Base-by-base conservation (phyloP, 2,888 invertebrate genomes). In the Scaptomyza reducta region DNA sequence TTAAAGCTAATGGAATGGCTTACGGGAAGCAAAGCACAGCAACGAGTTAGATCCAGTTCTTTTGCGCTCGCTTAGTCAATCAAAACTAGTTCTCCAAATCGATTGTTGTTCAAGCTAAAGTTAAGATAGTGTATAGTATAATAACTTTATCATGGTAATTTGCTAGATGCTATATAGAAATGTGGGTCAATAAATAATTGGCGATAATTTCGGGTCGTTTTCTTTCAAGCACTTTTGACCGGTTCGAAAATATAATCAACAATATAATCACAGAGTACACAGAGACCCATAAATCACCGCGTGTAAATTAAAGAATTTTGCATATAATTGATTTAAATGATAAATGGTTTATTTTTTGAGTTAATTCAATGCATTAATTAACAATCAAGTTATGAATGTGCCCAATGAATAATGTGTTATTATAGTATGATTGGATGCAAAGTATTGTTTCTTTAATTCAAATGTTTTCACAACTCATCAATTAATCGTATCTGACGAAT, bases 1-100 rank as follows among this genome's bases (percentile, higher is more conserved):
- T 79, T 79, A 79, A 69, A 22, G 66, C 66, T 79, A 54, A 68
- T 71, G 79, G 60, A 79, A 86, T 83, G 50, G 54, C 77, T 86
- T 86, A 53, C 41, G 63, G 45, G 58, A 68, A 64, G 14, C 33
- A 14, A 41, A 25, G 13, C 9, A 29, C 5, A 2, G 31, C 31
- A 31, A 31, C 9, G 10, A 6, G 6, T n/a, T n/a, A 68, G 41
- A 55, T 72, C 72, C 74, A 73, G 74, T 67, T 50, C 25, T 38
- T 38, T 38, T n/a, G 18, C 10, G 16, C 13, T 75, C 10, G 35
- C 18, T 46, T 22, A 62, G 61, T 35, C 33, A 62, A 62, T 62
- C 40, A 53, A 53, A 76, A 74, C 72, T 61, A 70, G 71, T 65
- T 74, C 44, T 54, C 29, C 38, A 42, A 54, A 61, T 22, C 41